Conservation (phyloP, 2,113 vertebrate species). For the Strix aluco region DNA sequence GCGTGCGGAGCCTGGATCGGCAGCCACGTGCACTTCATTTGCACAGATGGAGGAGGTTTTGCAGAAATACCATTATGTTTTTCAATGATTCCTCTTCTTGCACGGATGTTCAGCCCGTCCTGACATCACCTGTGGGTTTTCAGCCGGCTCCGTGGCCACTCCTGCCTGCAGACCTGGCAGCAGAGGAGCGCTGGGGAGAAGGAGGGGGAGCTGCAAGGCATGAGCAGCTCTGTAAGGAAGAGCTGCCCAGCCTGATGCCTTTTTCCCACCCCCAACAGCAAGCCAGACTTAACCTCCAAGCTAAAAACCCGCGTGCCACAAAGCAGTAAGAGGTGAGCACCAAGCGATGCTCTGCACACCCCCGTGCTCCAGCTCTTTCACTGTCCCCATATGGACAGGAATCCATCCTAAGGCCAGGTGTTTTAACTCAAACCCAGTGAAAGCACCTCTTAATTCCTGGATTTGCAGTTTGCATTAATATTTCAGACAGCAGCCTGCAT, state of each 20-base stretch:
- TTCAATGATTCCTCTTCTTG: not conserved
- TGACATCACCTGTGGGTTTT: not conserved
- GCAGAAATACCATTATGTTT: fast-evolving
- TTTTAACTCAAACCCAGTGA: not conserved
- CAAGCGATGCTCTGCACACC: not conserved
- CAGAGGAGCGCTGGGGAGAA: not conserved
- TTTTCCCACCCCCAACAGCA: not conserved
- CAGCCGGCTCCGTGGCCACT: not conserved
- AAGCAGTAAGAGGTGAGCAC: not conserved
- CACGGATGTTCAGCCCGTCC: not conserved
- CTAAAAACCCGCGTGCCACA: not conserved
- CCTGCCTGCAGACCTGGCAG: not conserved
- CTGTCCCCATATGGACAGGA: fast-evolving
- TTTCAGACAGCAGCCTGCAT: not conserved
- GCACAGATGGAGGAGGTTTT: not conserved
- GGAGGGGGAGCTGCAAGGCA: not conserved
- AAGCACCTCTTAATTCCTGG: not conserved
- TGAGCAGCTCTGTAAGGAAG: not conserved
- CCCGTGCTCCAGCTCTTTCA: fast-evolving
- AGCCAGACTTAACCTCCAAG: not conserved
- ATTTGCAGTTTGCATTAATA: not conserved
- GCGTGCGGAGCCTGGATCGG: too few species aligned
- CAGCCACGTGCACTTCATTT: not conserved
- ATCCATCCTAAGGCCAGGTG: not conserved
- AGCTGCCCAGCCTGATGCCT: not conserved